phyloP scores from a whole-genome alignment of 2,113 vertebrate species.

The Vireo altiloquus region DNA sequence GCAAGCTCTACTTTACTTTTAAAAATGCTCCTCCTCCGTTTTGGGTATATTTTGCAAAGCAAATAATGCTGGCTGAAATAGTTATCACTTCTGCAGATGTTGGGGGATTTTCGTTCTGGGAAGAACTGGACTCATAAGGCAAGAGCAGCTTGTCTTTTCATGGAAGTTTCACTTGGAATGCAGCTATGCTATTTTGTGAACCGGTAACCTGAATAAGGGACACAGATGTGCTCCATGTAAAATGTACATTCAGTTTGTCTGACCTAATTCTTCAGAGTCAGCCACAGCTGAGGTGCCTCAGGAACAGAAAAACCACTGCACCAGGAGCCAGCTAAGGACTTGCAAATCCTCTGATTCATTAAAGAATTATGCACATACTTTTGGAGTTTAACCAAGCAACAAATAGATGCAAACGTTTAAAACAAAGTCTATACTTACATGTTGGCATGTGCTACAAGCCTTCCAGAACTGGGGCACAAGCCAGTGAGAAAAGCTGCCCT shows the following conservation, averaged over 20 bases:
- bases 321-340: not conserved
- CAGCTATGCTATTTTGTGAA: not conserved
- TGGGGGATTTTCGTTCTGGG: not conserved
- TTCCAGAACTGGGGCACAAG: not conserved
- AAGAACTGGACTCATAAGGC: not conserved
- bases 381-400: not conserved
- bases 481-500: not conserved
- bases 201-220: not conserved
- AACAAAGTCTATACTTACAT: not conserved
- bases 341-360: not conserved
- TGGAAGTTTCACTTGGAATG: constrained; percentile 3
- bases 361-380: not conserved
- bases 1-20: not conserved
- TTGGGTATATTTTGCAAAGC: not conserved
- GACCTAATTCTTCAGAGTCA: constrained; percentile 2
- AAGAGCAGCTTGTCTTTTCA: not conserved
- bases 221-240: constrained; percentile 11
- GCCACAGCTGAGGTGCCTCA: not conserved
- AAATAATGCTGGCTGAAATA: not conserved
- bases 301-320: not conserved
- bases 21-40: not conserved
- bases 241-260: not conserved
- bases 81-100: not conserved
- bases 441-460: not conserved
- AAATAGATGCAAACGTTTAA: not conserved